These are phyloP conservation scores for Sycon ciliatum DNA, from an alignment of 37 sponge, comb jelly and placozoan species.

Conservation along the genomic window DNA sequence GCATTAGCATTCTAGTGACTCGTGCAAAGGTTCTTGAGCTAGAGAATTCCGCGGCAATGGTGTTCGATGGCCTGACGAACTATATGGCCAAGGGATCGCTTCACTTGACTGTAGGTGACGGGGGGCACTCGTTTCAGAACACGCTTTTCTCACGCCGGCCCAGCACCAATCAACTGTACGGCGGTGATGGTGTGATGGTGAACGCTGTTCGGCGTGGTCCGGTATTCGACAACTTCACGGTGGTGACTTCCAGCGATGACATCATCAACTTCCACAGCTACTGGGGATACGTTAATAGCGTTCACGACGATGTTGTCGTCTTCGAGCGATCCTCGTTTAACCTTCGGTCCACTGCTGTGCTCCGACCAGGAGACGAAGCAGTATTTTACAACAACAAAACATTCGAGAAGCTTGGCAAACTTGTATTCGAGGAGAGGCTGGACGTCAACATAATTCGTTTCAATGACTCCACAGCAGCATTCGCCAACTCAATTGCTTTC, in stretches of 20 bases:
- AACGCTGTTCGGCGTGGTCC: background rate
- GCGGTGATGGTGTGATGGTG: background rate
- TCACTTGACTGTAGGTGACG: background rate
- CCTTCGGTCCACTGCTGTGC: background rate
- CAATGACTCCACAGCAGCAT: background rate
- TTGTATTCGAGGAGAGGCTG: background rate
- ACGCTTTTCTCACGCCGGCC: background rate
- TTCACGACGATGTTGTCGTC: background rate
- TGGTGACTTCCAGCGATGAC: background rate
- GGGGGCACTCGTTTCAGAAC: background rate
- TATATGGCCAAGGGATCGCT: background rate
- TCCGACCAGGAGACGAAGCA: background rate
- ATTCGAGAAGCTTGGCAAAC: background rate
- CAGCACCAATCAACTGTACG: background rate
- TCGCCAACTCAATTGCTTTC: background rate
- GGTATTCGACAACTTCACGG: background rate
- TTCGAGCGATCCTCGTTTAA: background rate
- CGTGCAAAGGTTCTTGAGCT: background rate
- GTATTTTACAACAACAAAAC: background rate
- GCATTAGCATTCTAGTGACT: background rate
- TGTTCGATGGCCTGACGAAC: background rate
- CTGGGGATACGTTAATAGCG: slow-evolving; percentile 2
- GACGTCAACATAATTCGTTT: background rate
- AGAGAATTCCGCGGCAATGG: background rate
- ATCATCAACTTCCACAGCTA: background rate